phyloP scores from a whole-genome alignment of 2,888 invertebrate genomes.

The Cataglyphis livida region DNA sequence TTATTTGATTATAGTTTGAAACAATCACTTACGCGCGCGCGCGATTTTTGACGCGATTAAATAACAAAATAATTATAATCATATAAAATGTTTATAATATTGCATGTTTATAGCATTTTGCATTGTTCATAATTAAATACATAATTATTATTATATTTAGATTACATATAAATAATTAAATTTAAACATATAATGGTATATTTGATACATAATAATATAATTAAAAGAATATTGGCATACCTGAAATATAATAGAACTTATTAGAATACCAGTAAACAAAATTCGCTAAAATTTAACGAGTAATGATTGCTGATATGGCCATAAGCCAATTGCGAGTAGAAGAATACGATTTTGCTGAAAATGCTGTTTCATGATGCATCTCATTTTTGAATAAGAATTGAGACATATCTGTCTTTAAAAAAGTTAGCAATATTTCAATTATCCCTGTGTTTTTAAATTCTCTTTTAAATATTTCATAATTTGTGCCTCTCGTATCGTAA shows the following conservation, averaged over 20 bases:
- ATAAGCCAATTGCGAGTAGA: slow-evolving; percentile 12
- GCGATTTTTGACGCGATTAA: background rate
- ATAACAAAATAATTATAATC: too few relatives aligned
- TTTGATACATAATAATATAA: background rate
- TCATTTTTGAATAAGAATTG: background rate
- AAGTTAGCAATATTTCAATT: background rate
- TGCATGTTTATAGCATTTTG: background rate
- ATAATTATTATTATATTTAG: background rate
- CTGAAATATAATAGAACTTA: background rate
- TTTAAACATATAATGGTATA: background rate
- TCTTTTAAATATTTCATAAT: background rate
- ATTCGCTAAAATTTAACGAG: background rate
- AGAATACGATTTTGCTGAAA: background rate
- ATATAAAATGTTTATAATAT: too few relatives aligned
- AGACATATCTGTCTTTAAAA: background rate
- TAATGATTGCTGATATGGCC: background rate
- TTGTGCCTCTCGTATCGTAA: background rate
- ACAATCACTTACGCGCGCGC: background rate
- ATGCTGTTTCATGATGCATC: background rate
- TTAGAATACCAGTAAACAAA: background rate
- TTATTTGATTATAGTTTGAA: too few relatives aligned
- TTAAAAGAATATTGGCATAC: background rate
- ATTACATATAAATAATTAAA: background rate
- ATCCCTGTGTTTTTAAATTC: background rate
- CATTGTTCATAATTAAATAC: background rate